Evolutionary conservation across 1,140 invertebrate species (phyloP).

Genomic region (Helicoverpa armigera): DNA sequence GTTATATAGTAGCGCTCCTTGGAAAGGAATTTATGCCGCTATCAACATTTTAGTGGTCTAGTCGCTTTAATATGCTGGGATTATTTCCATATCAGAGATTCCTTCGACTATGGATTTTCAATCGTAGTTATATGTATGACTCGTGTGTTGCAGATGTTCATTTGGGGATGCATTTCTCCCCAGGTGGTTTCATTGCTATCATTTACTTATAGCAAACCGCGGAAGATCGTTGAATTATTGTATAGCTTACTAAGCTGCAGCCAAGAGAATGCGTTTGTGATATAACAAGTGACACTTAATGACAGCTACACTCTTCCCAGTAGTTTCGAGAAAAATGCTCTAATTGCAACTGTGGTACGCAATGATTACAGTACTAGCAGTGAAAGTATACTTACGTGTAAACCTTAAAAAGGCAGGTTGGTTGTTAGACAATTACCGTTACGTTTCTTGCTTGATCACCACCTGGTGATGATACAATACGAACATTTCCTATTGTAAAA

Average conservation of each 20-base stretch:
- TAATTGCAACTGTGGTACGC: conserved; percentile 1
- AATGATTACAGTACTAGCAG: conserved; percentile 14
- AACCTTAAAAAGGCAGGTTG: conserved; percentile 21
- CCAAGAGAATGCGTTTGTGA: no score
- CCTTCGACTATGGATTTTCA: no score
- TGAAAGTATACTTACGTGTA: conserved; percentile 45
- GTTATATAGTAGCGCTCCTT: no score
- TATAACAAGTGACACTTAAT: not conserved
- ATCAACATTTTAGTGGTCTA: no score
- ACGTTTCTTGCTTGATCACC: conserved; percentile 5
- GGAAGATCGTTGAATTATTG: no score
- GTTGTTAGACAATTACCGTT: conserved; percentile 42
- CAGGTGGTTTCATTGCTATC: no score
- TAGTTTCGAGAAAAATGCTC: conserved; percentile 17
- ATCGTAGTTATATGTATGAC: not conserved
- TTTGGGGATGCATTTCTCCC: no score
- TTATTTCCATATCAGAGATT: no score
- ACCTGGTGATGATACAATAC: conserved; percentile 20
- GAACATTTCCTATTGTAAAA: not conserved
- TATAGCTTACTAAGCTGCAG: no score
- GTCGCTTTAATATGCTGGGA: no score
- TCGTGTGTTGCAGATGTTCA: not conserved
- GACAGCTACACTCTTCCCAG: conserved; percentile 3
- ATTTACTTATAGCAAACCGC: no score
- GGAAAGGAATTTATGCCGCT: no score